phyloP scores from a whole-genome alignment of 2,113 vertebrate species.

The Trichechus manatus region DNA sequence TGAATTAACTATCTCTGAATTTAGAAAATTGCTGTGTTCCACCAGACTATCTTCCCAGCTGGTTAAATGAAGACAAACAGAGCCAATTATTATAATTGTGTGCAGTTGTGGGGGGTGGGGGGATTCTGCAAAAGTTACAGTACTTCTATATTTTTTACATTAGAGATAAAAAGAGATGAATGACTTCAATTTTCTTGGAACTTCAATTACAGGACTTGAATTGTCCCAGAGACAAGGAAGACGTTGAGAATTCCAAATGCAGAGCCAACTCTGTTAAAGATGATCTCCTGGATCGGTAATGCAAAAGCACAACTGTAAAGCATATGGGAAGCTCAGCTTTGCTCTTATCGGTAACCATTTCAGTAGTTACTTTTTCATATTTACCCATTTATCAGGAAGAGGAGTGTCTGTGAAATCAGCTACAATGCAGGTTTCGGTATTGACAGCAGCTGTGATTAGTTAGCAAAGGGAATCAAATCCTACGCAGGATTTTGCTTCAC shows the following conservation, averaged over 20 bases:
- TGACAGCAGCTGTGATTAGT: not conserved
- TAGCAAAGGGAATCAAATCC: not conserved
- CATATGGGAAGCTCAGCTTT: not conserved
- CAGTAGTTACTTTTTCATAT: not conserved
- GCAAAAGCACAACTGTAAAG: not conserved
- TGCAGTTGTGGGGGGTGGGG: slow-evolving; percentile 55
- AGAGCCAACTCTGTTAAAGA: not conserved
- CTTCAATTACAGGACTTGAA: slow-evolving; percentile 59
- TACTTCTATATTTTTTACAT: slow-evolving; percentile 83
- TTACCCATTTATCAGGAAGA: not conserved
- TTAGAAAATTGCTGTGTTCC: slow-evolving; percentile 74
- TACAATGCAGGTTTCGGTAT: accelerated
- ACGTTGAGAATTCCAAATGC: not conserved
- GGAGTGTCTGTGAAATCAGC: not conserved
- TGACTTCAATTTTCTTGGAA: slow-evolving; percentile 75
- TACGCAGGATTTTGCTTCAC: not conserved
- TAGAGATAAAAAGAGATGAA: slow-evolving; percentile 81
- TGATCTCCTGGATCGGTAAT: not conserved
- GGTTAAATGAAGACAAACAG: slow-evolving; percentile 80
- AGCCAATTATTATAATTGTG: slow-evolving; percentile 82
- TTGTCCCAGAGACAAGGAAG: slow-evolving; percentile 40
- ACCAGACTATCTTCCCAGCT: slow-evolving; percentile 75
- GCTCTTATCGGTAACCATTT: not conserved
- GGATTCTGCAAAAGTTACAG: slow-evolving; percentile 74
- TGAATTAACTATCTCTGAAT: slow-evolving; percentile 76